Percentiles rank a stretch among this genome's conserved stretches.
These are phyloP conservation scores for Psittacus erithacus DNA, from an alignment of 2,113 vertebrate species.

Conservation along the genomic window DNA sequence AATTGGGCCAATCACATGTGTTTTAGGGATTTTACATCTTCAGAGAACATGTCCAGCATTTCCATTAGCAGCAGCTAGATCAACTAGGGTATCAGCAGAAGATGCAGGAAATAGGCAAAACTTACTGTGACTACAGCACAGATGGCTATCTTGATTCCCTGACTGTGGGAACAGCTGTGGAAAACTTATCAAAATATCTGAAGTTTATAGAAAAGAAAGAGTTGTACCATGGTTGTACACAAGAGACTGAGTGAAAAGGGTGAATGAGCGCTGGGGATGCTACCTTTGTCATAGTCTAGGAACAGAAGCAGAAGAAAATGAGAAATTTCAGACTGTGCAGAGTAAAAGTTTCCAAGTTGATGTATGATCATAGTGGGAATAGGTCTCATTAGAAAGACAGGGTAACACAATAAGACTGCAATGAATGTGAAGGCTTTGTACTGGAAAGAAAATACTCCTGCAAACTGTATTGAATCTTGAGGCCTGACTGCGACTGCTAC, in stretches of 20 bases:
- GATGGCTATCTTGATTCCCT: not conserved
- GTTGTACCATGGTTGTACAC: not conserved
- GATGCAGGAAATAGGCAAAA: not conserved
- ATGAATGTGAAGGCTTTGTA: not conserved
- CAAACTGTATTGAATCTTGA: not conserved
- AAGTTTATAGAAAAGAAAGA: not conserved
- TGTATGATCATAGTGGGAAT: not conserved
- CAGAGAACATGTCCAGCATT: not conserved
- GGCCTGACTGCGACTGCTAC: not conserved
- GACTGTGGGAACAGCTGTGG: not conserved
- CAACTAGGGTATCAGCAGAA: not conserved
- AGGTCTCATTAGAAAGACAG: not conserved
- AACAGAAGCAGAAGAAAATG: not conserved
- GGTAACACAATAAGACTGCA: not conserved
- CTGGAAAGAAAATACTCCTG: not conserved
- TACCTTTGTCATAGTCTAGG: not conserved
- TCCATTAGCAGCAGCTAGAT: not conserved
- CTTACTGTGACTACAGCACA: not conserved
- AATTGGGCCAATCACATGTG: not conserved
- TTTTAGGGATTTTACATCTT: not conserved
- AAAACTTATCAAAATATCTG: not conserved
- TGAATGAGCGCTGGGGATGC: not conserved
- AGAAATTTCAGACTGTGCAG: not conserved
- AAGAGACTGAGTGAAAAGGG: not conserved
- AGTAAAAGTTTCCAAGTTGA: not conserved